Evolutionary conservation across 30 jellyfish, hydroid and myxozoan genomes (phyloP).

Genomic region (Chrysaora quinquecirrha): DNA sequence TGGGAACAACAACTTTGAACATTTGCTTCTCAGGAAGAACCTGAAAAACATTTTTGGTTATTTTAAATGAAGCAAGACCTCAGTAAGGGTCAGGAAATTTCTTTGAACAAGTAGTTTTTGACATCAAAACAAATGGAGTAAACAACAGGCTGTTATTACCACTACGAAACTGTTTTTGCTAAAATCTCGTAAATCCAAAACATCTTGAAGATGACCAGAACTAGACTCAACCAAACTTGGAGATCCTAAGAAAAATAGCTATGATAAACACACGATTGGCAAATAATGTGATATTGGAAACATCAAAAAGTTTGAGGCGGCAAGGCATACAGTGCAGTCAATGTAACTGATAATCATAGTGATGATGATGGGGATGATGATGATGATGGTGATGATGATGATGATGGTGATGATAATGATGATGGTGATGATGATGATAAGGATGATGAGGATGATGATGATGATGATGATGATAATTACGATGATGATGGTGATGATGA

Average conservation of each 20-base stretch:
- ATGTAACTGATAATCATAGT: not conserved
- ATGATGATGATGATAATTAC: too few species aligned
- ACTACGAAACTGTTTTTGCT: not conserved
- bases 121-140: too few species aligned
- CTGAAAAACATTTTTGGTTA: too few species aligned
- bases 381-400: not conserved
- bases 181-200: not conserved
- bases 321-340: not conserved
- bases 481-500: too few species aligned
- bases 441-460: too few species aligned
- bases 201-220: not conserved
- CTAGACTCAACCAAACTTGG: not conserved
- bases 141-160: slow-evolving; percentile 4
- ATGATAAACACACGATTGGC: not conserved
- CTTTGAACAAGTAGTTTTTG: too few species aligned
- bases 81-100: too few species aligned
- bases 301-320: too few species aligned
- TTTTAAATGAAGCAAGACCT: too few species aligned
- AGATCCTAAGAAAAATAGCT: not conserved
- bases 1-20: slow-evolving; percentile 25
- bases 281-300: not conserved
- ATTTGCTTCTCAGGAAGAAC: slow-evolving; percentile 10
- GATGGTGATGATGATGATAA: not conserved
- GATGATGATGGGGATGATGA: too few species aligned
- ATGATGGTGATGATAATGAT: not conserved